Conservation (phyloP, 2,888 invertebrate species). For the Peribatodes rhomboidaria region DNA sequence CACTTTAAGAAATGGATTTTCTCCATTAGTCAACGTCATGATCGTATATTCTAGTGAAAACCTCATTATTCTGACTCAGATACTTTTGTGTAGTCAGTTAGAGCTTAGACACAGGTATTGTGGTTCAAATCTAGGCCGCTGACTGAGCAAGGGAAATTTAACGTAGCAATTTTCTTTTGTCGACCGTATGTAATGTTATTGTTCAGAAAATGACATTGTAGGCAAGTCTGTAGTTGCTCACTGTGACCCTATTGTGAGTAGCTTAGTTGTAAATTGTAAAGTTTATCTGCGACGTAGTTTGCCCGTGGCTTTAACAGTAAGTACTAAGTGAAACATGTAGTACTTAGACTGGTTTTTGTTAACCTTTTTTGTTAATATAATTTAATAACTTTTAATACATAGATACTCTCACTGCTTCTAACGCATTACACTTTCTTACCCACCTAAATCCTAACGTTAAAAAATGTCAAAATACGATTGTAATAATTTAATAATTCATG, state of each 20-base stretch:
- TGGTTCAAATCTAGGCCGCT: constrained; percentile 13
- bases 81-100: constrained; percentile 45
- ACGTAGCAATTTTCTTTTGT: constrained; percentile 10
- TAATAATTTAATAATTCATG: no score
- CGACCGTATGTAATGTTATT: constrained; percentile 1
- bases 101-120: constrained; percentile 27
- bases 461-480: no score
- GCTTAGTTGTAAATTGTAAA: constrained; percentile 3
- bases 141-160: constrained; percentile 10
- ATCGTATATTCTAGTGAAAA: constrained; percentile 59
- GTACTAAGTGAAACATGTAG: background rate
- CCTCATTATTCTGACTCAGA: constrained; percentile 50
- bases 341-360: no score
- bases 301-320: background rate
- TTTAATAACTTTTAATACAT: no score
- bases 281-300: background rate
- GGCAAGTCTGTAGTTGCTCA: background rate
- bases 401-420: no score
- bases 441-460: no score
- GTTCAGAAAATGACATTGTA: constrained; percentile 8
- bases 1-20: constrained; percentile 73
- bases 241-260: background rate
- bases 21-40: constrained; percentile 71
- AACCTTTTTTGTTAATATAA: no score
- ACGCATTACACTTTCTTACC: no score